A percentile compares a stretch with the other conserved stretches of the same genome.
phyloP scores from a whole-genome alignment of 2,113 vertebrate species.

The Phodopus roborovskii region DNA sequence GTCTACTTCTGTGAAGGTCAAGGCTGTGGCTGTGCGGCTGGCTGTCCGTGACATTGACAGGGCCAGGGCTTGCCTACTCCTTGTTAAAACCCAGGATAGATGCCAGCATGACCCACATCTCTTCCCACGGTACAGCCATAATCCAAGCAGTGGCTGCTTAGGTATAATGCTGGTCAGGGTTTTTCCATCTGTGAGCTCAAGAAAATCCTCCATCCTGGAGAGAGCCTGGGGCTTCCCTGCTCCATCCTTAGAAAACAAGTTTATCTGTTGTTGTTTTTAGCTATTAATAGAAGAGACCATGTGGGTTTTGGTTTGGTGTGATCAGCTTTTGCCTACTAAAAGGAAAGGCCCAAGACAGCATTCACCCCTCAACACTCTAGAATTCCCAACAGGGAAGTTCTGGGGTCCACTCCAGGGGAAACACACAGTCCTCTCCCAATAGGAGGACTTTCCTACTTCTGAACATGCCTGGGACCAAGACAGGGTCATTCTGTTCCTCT shows the following conservation, averaged over 20 bases:
- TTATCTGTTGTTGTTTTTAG: background rate
- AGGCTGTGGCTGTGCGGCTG: constrained; percentile 65
- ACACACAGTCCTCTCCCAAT: background rate
- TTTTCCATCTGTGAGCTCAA: background rate
- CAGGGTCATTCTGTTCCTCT: background rate
- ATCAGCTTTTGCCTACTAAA: background rate
- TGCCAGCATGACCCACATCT: background rate
- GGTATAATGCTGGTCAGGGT: background rate
- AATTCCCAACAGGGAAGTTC: background rate
- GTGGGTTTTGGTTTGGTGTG: background rate
- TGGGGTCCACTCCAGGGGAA: background rate
- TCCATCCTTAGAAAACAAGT: background rate
- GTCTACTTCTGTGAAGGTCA: constrained; percentile 66
- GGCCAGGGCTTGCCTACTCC: constrained; percentile 43
- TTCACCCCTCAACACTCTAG: background rate
- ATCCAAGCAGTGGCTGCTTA: constrained; percentile 26
- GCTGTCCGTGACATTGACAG: background rate
- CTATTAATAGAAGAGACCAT: background rate
- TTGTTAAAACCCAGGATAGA: background rate
- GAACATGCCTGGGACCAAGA: background rate
- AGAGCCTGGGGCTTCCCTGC: background rate
- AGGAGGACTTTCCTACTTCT: background rate
- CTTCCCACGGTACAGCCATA: background rate
- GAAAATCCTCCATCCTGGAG: background rate
- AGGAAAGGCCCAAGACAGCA: background rate